These are phyloP conservation scores for Dryobotodes eremita DNA, from an alignment of 2,888 invertebrate species.

Conservation along the genomic window DNA sequence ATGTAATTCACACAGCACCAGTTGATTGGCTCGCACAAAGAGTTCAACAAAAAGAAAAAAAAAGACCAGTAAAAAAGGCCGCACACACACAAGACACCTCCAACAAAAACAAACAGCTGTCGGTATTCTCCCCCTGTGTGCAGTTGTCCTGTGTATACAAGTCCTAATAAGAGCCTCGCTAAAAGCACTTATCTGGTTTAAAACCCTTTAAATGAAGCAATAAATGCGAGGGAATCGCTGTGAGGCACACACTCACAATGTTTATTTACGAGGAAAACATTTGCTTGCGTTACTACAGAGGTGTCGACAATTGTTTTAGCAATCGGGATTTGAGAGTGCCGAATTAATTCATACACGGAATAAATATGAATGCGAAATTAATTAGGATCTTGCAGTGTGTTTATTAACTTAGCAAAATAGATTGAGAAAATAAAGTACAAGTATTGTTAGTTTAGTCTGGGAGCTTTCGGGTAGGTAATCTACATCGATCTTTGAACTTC, in stretches of 20 bases:
- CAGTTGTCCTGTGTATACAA: conserved; percentile 73
- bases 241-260: conserved; percentile 68
- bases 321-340: conserved; percentile 50
- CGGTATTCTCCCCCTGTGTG: conserved; percentile 55
- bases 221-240: conserved; percentile 76
- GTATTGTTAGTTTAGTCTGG: conserved; percentile 10
- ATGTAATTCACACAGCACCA: conserved; percentile 42
- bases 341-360: conserved; percentile 62
- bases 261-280: conserved; percentile 66
- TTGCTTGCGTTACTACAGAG: conserved; percentile 53
- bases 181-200: conserved; percentile 84
- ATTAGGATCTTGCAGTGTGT: conserved; percentile 23
- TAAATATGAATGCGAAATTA: conserved; percentile 62
- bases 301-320: conserved; percentile 62
- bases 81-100: conserved; percentile 46
- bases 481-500: conserved; percentile 28
- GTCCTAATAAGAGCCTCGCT: conserved; percentile 78
- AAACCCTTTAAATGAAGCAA: conserved; percentile 87
- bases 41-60: conserved; percentile 42
- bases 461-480: not conserved
- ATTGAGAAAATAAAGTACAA: conserved; percentile 12
- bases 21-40: conserved; percentile 55
- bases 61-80: conserved; percentile 49
- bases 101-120: conserved; percentile 63
- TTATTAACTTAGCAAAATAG: conserved; percentile 36